phyloP scores from a whole-genome alignment of 2,113 vertebrate genomes.

The Nothobranchius furzeri region DNA sequence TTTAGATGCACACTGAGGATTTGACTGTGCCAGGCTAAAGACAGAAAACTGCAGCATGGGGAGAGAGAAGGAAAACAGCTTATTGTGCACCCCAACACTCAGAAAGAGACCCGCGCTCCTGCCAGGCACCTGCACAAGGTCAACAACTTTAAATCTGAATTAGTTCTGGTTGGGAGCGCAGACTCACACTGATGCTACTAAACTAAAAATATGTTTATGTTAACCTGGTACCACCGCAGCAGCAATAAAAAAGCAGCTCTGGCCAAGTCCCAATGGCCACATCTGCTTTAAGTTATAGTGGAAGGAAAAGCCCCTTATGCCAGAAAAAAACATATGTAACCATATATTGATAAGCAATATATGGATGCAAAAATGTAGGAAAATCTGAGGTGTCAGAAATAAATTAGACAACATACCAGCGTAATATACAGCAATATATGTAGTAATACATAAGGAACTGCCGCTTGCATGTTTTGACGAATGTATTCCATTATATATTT shows the following conservation, averaged over 20 bases:
- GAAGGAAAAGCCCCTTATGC: too few relatives aligned
- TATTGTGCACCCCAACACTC: not conserved
- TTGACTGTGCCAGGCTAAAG: slow-evolving; percentile 13
- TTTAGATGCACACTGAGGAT: slow-evolving; percentile 11
- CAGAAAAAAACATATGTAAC: too few relatives aligned
- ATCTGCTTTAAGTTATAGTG: too few relatives aligned
- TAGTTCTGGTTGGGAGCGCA: not conserved
- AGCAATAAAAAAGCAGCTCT: not conserved
- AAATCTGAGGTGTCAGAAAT: too few relatives aligned
- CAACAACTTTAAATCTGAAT: not conserved
- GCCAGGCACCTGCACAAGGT: not conserved
- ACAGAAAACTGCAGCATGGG: not conserved
- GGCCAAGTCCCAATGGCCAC: too few relatives aligned
- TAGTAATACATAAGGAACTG: too few relatives aligned
- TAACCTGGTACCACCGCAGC: not conserved
- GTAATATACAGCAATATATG: too few relatives aligned
- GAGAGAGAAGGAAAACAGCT: not conserved
- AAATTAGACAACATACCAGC: too few relatives aligned
- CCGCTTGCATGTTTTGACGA: too few relatives aligned
- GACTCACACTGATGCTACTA: not conserved
- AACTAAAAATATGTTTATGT: not conserved
- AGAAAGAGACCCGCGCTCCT: not conserved
- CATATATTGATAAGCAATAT: too few relatives aligned
- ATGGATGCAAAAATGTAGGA: too few relatives aligned
- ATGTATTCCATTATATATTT: too few relatives aligned